Conservation (phyloP, 2,113 vertebrate species). For the Erinaceus europaeus region DNA sequence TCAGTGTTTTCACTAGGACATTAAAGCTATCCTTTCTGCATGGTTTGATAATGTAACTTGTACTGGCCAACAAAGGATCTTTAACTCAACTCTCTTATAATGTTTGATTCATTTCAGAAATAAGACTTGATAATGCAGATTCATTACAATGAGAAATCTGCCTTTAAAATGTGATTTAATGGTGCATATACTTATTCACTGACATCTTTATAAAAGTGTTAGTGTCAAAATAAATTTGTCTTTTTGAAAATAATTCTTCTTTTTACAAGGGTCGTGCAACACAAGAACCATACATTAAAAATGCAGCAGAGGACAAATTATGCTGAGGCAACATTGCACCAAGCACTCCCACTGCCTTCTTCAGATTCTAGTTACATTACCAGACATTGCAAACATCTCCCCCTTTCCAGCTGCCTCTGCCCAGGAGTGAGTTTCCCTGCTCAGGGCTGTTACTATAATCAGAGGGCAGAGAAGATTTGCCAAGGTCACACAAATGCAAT, state of each 20-base stretch:
- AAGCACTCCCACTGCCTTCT: background rate
- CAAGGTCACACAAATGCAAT: constrained; percentile 22
- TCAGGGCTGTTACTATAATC: background rate
- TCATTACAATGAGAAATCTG: constrained; percentile 60
- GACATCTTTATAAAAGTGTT: constrained; percentile 72
- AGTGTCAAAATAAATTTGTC: constrained; percentile 66
- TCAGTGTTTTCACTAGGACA: background rate
- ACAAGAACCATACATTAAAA: constrained; percentile 35
- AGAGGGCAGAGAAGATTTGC: constrained; percentile 14
- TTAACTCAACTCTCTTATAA: constrained; percentile 58
- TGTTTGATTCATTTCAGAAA: constrained; percentile 66
- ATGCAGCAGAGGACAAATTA: background rate
- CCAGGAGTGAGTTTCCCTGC: background rate
- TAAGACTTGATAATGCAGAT: constrained; percentile 72
- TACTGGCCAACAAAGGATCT: constrained; percentile 50
- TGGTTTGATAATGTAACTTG: constrained; percentile 28
- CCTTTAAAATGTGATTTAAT: constrained; percentile 73
- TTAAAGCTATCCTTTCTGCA: constrained; percentile 1
- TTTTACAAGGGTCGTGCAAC: constrained; percentile 39
- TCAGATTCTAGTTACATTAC: background rate
- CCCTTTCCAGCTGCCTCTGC: background rate
- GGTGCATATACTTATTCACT: constrained; percentile 54
- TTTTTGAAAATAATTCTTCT: constrained; percentile 35
- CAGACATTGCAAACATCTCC: background rate
- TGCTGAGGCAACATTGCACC: background rate